Evolutionary conservation across 2,113 vertebrate genomes (phyloP).

Genomic region (Saguinus imperator): DNA sequence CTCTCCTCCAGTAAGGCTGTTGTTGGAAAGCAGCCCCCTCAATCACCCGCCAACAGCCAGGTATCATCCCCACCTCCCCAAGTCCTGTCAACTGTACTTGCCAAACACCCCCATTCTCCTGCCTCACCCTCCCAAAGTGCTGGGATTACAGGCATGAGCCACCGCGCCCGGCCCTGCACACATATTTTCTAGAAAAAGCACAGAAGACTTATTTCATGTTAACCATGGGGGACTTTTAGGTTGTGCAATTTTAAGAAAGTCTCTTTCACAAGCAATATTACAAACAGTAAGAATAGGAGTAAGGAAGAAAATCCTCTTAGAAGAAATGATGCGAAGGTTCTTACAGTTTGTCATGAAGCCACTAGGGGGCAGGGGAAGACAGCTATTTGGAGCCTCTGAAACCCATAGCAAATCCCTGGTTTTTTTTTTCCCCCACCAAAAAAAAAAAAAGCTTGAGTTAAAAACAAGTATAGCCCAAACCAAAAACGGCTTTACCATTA

Average conservation of each 20-base stretch:
- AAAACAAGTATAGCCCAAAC: neutral
- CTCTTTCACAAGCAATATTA: neutral
- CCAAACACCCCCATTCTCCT: neutral
- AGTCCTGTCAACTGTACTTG: neutral
- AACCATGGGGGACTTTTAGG: neutral
- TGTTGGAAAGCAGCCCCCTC: neutral
- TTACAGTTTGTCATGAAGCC: neutral
- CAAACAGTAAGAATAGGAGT: neutral
- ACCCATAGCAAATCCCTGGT: neutral
- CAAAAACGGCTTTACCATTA: neutral
- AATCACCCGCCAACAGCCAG: neutral
- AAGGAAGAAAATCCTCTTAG: neutral
- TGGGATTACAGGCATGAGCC: too few species aligned
- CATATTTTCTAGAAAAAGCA: neutral
- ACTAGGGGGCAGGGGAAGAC: slow-evolving; percentile 71
- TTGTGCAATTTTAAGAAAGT: neutral
- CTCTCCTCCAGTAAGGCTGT: neutral
- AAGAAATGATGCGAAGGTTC: neutral
- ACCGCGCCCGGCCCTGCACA: too few species aligned
- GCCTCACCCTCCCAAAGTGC: too few species aligned
- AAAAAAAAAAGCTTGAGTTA: neutral
- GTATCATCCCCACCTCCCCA: neutral
- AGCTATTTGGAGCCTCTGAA: neutral
- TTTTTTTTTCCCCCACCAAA: neutral
- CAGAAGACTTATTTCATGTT: neutral